A percentile compares a stretch with the other conserved stretches of the same genome.
phyloP scores from a whole-genome alignment of 2,113 vertebrate genomes.

The Acanthisitta chloris region DNA sequence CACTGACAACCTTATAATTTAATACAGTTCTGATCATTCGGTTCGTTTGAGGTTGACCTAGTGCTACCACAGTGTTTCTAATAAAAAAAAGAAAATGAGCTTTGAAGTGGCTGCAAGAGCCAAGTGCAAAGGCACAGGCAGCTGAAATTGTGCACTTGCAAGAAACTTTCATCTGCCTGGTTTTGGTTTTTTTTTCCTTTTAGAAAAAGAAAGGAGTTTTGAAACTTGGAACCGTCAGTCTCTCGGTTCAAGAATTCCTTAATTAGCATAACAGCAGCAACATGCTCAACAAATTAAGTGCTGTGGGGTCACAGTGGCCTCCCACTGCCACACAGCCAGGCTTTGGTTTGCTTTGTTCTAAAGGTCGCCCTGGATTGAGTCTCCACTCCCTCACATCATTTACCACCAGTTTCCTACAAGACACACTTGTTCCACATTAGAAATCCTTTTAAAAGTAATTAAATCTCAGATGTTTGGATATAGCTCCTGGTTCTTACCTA shows the following conservation, averaged over 20 bases:
- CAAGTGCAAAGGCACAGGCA: background rate
- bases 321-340: conserved; percentile 32
- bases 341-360: conserved; percentile 47
- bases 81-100: background rate
- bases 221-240: background rate
- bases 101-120: background rate
- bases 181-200: background rate
- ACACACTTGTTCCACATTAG: background rate
- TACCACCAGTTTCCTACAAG: background rate
- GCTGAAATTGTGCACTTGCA: background rate
- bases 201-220: background rate
- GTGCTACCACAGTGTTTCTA: background rate
- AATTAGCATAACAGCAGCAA: conserved; percentile 43
- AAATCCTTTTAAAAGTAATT: background rate
- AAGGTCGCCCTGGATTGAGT: background rate
- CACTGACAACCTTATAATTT: background rate
- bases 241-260: conserved; percentile 25
- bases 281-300: conserved; percentile 32
- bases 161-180: background rate
- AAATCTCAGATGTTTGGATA: background rate
- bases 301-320: conserved; percentile 14
- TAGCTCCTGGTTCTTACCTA: background rate
- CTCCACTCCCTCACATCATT: background rate
- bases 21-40: background rate
- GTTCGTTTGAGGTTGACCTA: background rate